phyloP scores from a whole-genome alignment of 2,888 invertebrate species.

The Heliconius aoede region DNA sequence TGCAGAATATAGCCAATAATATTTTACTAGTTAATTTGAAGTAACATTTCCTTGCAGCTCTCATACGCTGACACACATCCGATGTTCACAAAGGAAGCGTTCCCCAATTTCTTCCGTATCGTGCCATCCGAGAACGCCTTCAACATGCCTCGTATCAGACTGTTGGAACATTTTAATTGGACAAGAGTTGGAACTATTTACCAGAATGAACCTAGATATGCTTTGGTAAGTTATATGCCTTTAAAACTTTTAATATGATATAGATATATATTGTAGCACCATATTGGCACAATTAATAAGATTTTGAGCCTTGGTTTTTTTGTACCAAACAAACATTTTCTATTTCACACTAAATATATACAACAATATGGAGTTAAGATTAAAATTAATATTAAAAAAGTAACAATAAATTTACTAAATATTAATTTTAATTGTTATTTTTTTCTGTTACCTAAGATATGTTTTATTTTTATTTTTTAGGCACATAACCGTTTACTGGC shows the following conservation, averaged over 20 bases:
- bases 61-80: conserved; percentile 99
- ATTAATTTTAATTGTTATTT: no score
- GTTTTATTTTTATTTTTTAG: conserved; percentile 65
- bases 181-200: conserved; percentile 98
- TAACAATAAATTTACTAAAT: no score
- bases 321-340: not conserved
- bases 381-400: not conserved
- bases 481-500: conserved; percentile 95
- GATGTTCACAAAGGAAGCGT: conserved; percentile 96
- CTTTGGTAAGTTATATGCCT: conserved; percentile 86
- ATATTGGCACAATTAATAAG: no score
- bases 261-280: no score
- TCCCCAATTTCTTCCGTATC: conserved; percentile 98
- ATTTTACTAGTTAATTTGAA: not conserved
- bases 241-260: not conserved
- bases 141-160: conserved; percentile 94
- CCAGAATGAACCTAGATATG: conserved; percentile 97
- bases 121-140: conserved; percentile 98
- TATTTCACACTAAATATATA: not conserved
- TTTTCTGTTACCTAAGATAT: no score
- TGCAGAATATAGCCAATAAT: no score
- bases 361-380: not conserved
- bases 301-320: no score
- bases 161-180: conserved; percentile 97
- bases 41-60: conserved; percentile 81